A percentile compares a stretch with the other conserved stretches of the same genome.
These are phyloP conservation scores for Steinernema feltiae DNA, from an alignment of 1,140 invertebrate genomes.

Conservation along the genomic window DNA sequence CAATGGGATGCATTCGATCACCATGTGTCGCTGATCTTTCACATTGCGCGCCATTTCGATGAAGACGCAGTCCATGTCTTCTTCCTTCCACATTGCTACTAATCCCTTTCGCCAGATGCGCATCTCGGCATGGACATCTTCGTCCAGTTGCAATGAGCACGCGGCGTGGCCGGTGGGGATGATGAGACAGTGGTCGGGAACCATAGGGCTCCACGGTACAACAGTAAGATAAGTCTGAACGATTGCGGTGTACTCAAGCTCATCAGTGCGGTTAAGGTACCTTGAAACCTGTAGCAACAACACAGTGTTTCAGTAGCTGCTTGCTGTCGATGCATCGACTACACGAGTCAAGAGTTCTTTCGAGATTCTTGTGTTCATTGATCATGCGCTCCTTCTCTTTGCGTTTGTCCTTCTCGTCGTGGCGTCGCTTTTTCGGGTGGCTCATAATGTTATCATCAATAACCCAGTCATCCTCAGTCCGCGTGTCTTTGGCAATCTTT, in stretches of 20 bases:
- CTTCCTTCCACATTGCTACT: conserved; percentile 69
- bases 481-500: conserved; percentile 60
- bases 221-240: conserved; percentile 69
- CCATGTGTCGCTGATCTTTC: conserved; percentile 74
- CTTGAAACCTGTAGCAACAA: conserved; percentile 73
- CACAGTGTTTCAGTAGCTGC: conserved; percentile 75
- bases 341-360: conserved; percentile 72
- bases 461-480: conserved; percentile 67
- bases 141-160: conserved; percentile 75
- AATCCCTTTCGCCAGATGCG: conserved; percentile 69
- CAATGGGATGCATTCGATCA: conserved; percentile 79
- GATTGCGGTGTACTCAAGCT: conserved; percentile 15
- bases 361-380: conserved; percentile 67
- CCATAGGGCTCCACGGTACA: conserved; percentile 72
- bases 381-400: conserved; percentile 61
- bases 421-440: conserved; percentile 65
- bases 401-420: conserved; percentile 65
- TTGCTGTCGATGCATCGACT: conserved; percentile 73
- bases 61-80: conserved; percentile 74
- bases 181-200: conserved; percentile 78
- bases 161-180: conserved; percentile 73
- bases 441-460: conserved; percentile 80
- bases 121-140: conserved; percentile 85
- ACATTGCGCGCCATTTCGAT: conserved; percentile 77
- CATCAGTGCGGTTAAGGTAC: conserved; percentile 59